A percentile compares a stretch with the other conserved stretches of the same genome.
Evolutionary conservation across 2,113 vertebrate genomes (phyloP).

Genomic region (Hydrochoerus hydrochaeris): DNA sequence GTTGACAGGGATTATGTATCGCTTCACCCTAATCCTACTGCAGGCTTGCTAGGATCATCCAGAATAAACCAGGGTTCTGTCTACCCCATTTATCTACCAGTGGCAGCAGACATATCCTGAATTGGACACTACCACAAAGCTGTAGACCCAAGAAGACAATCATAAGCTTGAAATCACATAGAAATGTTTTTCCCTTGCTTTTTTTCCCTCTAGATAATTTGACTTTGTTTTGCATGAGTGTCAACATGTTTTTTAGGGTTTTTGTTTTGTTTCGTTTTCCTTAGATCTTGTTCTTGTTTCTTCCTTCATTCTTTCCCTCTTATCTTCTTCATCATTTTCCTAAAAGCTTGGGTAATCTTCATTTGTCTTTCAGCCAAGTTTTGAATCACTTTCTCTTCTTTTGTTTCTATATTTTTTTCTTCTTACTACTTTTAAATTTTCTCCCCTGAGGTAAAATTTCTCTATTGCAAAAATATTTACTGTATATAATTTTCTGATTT

Average conservation of each 20-base stretch:
- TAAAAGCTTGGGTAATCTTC: neutral
- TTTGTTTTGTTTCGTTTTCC: neutral
- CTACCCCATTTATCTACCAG: neutral
- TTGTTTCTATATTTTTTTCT: no score
- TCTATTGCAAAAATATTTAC: neutral
- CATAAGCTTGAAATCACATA: neutral
- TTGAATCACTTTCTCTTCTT: neutral
- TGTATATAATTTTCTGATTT: neutral
- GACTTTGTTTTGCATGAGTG: neutral
- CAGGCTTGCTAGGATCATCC: neutral
- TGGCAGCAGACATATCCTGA: neutral
- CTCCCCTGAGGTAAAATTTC: neutral
- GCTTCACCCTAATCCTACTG: neutral
- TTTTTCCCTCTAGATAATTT: neutral
- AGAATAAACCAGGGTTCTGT: neutral
- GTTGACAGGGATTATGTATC: neutral
- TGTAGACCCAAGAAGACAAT: neutral
- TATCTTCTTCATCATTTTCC: neutral
- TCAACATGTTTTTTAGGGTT: neutral
- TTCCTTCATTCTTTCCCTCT: neutral
- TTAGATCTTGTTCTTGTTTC: neutral
- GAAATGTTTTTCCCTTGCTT: neutral
- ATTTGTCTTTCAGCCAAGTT: neutral
- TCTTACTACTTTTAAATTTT: no score
- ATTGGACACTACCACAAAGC: neutral